Base-by-base conservation (phyloP, 2,113 vertebrate species). In the Morone saxatilis region DNA sequence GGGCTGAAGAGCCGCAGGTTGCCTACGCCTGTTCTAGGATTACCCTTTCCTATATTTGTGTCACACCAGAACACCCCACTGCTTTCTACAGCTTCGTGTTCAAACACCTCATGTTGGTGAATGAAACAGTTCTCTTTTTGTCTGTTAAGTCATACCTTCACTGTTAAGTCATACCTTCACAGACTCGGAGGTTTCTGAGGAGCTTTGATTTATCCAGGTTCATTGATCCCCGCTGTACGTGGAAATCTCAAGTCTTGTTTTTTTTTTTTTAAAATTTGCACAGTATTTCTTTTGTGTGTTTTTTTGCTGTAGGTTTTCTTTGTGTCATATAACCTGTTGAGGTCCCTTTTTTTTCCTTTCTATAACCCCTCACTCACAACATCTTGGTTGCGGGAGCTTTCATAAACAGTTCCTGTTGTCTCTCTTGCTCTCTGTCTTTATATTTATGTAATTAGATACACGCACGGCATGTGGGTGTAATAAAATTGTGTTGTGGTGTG, bases 361-460 rank as follows among this genome's bases (percentile, higher is more conserved):
- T 22, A 19, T 47, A 20, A 1, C n/a, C 11, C 43, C 36, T 13
- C 11, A 25, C 16, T 85, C n/a, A 31, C 38, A 13, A 17, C 51
- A 54, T 73, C 57, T 41, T 48, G 43, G 45, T 65, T 63, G 8
- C 50, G 4, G 45, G 11, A 20, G 16, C 45, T 67, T 38, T n/a
- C 40, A 38, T 73, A 17, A 60, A 41, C 71, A 59, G 14, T 4
- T 45, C 9, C 48, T 31, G 22, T 20, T 48, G 17, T 53, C 20
- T 59, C 56, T 45, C 45, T 81, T 38, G n/a, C 20, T 73, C 63
- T 60, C 43, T 17, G 4, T 75, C 38, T 47, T 57, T 65, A 62
- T 68, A 43, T 72, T 66, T 50, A 50, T 69, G 20, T 57, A 36
- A 71, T 76, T 71, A 71, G 36, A 85, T 71, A 53, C 25, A 43